phyloP scores from a whole-genome alignment of 2,797 vertebrate species.

The Chelidonichthys spinosus region DNA sequence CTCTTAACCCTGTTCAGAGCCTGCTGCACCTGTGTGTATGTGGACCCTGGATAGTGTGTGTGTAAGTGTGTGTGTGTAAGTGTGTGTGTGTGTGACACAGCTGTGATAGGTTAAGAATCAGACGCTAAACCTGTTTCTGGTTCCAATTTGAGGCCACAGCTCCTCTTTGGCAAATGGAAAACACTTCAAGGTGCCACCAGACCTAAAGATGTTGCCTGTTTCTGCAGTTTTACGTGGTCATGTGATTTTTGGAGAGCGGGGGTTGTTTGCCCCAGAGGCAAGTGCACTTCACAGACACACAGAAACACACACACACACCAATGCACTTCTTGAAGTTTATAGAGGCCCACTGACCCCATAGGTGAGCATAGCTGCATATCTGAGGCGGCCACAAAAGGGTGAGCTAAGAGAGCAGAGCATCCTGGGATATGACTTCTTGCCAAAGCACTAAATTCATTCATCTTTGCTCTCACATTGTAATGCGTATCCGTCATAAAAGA shows the following conservation, averaged over 20 bases:
- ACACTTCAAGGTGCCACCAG: slow-evolving; percentile 77
- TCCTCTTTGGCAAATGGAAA: slow-evolving; percentile 77
- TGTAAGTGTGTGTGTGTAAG: slow-evolving; percentile 11
- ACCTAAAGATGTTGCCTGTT: slow-evolving; percentile 53
- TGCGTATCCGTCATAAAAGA: slow-evolving; percentile 69
- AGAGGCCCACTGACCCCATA: slow-evolving; percentile 66
- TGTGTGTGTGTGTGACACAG: slow-evolving; percentile 64
- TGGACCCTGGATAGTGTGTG: slow-evolving; percentile 31
- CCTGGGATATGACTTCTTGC: slow-evolving; percentile 65
- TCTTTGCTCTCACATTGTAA: slow-evolving; percentile 65
- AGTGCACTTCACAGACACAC: slow-evolving; percentile 25
- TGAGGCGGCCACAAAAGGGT: slow-evolving; percentile 56
- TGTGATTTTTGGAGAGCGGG: slow-evolving; percentile 61
- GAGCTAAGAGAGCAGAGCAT: slow-evolving; percentile 66
- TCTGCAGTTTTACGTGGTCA: slow-evolving; percentile 60
- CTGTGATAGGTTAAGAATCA: slow-evolving; percentile 78
- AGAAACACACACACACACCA: slow-evolving; percentile 20
- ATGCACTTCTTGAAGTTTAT: slow-evolving; percentile 50
- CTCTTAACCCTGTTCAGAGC: slow-evolving; percentile 43
- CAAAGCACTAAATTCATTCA: slow-evolving; percentile 64
- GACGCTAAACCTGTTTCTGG: slow-evolving; percentile 76
- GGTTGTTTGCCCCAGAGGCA: slow-evolving; percentile 50
- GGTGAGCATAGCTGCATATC: slow-evolving; percentile 65
- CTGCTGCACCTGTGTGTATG: slow-evolving; percentile 34
- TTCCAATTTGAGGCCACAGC: slow-evolving; percentile 73